phyloP scores from a whole-genome alignment of 2,888 invertebrate genomes.

The Drosophila paracracens region DNA sequence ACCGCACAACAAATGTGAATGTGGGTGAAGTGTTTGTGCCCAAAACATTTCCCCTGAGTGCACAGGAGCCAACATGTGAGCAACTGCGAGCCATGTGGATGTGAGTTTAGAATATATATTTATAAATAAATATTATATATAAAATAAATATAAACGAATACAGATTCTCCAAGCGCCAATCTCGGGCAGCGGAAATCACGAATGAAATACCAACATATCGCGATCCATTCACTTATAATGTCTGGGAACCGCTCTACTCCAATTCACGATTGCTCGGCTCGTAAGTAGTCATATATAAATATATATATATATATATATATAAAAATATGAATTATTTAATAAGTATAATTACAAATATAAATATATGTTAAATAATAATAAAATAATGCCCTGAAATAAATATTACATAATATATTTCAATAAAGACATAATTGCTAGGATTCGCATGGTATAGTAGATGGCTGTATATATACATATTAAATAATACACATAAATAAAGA shows the following conservation, averaged over 20 bases:
- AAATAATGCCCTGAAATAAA: no score
- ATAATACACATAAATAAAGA: background rate
- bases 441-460: background rate
- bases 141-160: background rate
- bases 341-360: background rate
- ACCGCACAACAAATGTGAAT: conserved; percentile 21
- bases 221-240: conserved; percentile 92
- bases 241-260: conserved; percentile 90
- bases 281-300: conserved; percentile 84
- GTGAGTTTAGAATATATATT: conserved; percentile 78
- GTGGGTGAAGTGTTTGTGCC: conserved; percentile 82
- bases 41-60: conserved; percentile 79
- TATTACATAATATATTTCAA: background rate
- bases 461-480: background rate
- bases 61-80: conserved; percentile 92
- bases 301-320: background rate
- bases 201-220: conserved; percentile 94
- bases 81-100: conserved; percentile 96
- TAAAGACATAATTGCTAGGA: background rate
- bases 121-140: background rate
- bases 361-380: background rate
- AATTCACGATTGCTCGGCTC: conserved; percentile 86
- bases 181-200: conserved; percentile 93
- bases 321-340: no score
- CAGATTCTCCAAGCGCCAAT: conserved; percentile 93